Percentiles rank a stretch among this genome's conserved stretches.
phyloP scores from a whole-genome alignment of 2,888 invertebrate genomes.

The Torymus texanus region DNA sequence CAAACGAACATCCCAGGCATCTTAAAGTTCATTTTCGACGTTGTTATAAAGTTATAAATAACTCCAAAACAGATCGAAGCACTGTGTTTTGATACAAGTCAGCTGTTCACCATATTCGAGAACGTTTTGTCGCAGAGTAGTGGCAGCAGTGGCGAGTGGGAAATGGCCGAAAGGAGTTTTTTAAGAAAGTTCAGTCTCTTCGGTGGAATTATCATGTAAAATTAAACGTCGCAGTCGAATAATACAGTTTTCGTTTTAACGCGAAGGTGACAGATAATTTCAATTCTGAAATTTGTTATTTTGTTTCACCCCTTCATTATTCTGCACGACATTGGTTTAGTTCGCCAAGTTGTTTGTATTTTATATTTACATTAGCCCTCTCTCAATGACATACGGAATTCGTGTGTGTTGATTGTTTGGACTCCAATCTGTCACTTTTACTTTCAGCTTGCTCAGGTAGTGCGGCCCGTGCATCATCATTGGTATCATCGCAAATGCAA shows the following conservation, averaged over 20 bases:
- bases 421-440: constrained; percentile 30
- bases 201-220: constrained; percentile 15
- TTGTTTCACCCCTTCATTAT: too few species aligned
- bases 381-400: constrained; percentile 22
- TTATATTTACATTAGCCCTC: constrained; percentile 21
- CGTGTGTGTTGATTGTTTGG: constrained; percentile 21
- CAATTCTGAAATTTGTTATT: neutral
- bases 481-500: neutral
- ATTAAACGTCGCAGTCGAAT: neutral
- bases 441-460: constrained; percentile 17
- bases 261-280: too few species aligned
- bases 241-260: neutral
- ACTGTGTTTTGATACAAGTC: too few species aligned
- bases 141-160: constrained; percentile 25
- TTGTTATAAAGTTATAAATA: too few species aligned
- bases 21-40: too few species aligned
- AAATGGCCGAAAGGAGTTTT: constrained; percentile 29
- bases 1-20: too few species aligned
- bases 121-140: neutral
- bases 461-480: neutral
- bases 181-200: constrained; percentile 21
- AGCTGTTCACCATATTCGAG: too few species aligned
- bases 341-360: neutral
- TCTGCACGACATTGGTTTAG: too few species aligned
- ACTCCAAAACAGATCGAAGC: too few species aligned